Percentiles rank a stretch among this genome's conserved stretches.
phyloP scores from a whole-genome alignment of 2,888 invertebrate species.

The Spodoptera exigua region DNA sequence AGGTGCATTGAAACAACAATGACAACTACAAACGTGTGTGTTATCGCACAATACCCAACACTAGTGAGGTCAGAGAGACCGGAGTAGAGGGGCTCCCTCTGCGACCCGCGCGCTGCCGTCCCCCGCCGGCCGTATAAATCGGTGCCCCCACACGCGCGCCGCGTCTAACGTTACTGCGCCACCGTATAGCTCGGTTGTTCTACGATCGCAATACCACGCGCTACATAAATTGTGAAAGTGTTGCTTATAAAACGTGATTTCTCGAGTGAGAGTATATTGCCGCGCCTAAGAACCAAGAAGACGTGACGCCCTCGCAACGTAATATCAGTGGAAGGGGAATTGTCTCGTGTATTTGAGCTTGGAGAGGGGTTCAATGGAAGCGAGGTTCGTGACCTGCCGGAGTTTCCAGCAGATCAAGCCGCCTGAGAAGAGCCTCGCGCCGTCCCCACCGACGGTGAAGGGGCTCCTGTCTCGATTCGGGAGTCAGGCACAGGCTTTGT shows the following conservation, averaged over 20 bases:
- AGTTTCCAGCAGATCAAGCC: constrained; percentile 89
- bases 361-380: constrained; percentile 88
- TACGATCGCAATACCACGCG: constrained; percentile 77
- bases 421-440: constrained; percentile 87
- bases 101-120: constrained; percentile 55
- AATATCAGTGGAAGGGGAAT: constrained; percentile 77
- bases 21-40: constrained; percentile 44
- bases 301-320: constrained; percentile 62
- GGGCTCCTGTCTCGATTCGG: constrained; percentile 88
- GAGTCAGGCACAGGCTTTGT: constrained; percentile 88
- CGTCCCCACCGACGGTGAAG: constrained; percentile 85
- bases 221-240: constrained; percentile 86
- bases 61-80: constrained; percentile 77
- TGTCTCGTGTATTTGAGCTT: constrained; percentile 76
- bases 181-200: constrained; percentile 75
- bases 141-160: constrained; percentile 81
- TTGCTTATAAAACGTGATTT: constrained; percentile 78
- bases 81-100: constrained; percentile 64
- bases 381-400: constrained; percentile 89
- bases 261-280: constrained; percentile 83
- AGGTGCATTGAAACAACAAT: constrained; percentile 49
- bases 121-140: constrained; percentile 75
- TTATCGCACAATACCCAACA: constrained; percentile 68
- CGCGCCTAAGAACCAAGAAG: constrained; percentile 61
- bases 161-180: constrained; percentile 81